Conservation (phyloP, 2,888 invertebrate species). For the Xanthia icteritia region DNA sequence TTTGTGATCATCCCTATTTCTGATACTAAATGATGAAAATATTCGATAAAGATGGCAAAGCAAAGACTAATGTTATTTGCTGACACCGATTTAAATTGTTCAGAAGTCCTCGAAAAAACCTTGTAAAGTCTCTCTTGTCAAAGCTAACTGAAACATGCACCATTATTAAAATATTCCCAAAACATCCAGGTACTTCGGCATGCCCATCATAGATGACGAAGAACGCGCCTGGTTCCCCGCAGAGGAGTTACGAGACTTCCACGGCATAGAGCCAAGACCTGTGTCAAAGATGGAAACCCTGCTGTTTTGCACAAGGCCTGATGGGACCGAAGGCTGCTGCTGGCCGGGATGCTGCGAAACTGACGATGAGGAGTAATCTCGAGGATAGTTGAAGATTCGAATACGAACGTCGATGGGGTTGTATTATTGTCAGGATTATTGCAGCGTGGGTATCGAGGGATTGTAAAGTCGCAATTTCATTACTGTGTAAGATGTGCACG, state of each 20-base stretch:
- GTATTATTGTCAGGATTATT: slow-evolving; percentile 9
- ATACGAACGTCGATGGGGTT: background rate
- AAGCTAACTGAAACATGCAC: background rate
- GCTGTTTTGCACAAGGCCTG: slow-evolving; percentile 95
- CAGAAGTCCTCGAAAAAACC: background rate
- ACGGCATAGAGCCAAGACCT: slow-evolving; percentile 94
- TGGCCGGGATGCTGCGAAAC: slow-evolving; percentile 91
- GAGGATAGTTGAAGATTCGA: slow-evolving; percentile 13
- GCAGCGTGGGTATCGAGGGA: background rate
- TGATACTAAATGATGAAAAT: no score
- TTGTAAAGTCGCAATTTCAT: background rate
- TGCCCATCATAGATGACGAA: slow-evolving; percentile 95
- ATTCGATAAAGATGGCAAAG: background rate
- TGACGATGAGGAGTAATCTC: slow-evolving; percentile 84
- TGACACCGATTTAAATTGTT: background rate
- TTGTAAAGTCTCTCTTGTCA: background rate
- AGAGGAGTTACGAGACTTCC: slow-evolving; percentile 96
- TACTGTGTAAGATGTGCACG: background rate
- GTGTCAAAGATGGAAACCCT: slow-evolving; percentile 94
- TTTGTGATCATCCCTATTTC: no score
- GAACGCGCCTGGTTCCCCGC: slow-evolving; percentile 98
- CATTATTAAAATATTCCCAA: background rate
- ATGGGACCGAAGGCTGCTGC: slow-evolving; percentile 95
- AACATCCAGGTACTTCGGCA: slow-evolving; percentile 92
- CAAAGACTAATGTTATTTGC: background rate